Conservation (phyloP, 2,888 invertebrate genomes). For the Metalampra italica region DNA sequence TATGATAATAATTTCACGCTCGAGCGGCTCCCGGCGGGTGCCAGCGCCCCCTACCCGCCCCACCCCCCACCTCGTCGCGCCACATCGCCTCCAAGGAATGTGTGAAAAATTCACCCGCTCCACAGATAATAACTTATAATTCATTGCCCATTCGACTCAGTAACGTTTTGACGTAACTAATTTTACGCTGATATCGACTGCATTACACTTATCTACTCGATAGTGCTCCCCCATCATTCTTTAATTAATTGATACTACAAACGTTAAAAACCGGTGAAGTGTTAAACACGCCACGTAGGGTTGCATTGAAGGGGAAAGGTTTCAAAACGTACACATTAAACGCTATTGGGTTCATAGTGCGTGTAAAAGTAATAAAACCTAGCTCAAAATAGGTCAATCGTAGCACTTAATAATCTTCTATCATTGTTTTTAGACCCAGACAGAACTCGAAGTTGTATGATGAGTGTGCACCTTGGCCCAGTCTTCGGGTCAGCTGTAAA, state of each 20-base stretch:
- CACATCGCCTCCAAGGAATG: conserved; percentile 53
- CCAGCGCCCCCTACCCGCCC: conserved; percentile 29
- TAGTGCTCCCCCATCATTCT: conserved; percentile 36
- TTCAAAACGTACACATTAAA: background rate
- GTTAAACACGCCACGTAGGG: conserved; percentile 45
- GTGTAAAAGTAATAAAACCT: background rate
- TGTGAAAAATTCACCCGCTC: conserved; percentile 58
- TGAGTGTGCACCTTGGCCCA: too few species aligned
- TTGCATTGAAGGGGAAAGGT: conserved; percentile 17
- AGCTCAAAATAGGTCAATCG: too few species aligned
- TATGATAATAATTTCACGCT: conserved; percentile 77
- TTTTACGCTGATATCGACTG: conserved; percentile 39
- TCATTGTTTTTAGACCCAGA: too few species aligned
- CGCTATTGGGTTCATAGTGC: background rate
- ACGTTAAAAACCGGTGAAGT: conserved; percentile 58
- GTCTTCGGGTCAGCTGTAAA: too few species aligned
- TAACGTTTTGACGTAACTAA: conserved; percentile 29
- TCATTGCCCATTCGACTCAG: conserved; percentile 16
- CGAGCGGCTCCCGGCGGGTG: conserved; percentile 51
- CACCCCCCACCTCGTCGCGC: conserved; percentile 17
- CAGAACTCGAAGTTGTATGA: too few species aligned
- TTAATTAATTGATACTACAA: conserved; percentile 66
- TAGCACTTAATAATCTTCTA: too few species aligned
- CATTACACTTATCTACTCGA: conserved; percentile 37
- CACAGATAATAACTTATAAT: conserved; percentile 30